phyloP scores from a whole-genome alignment of 2,113 vertebrate species.

The Gorsachius goisagi region DNA sequence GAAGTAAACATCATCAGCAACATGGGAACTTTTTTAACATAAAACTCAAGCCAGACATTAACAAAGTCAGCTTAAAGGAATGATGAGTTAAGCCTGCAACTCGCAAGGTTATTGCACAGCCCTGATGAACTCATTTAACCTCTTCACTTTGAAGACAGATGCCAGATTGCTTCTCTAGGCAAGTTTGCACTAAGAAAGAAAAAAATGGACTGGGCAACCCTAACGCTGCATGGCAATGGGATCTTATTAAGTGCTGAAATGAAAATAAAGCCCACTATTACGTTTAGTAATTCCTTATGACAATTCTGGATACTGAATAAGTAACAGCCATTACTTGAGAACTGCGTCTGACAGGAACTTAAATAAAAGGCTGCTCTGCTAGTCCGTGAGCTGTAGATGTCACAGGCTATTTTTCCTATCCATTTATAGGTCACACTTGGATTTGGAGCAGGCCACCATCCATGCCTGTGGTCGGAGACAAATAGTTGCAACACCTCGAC shows the following conservation, averaged over 20 bases:
- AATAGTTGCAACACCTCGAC: conserved; percentile 13
- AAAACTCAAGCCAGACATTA: neutral
- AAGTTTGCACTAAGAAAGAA: neutral
- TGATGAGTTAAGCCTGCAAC: neutral
- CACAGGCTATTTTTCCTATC: conserved; percentile 50
- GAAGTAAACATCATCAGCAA: neutral
- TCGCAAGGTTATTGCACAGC: neutral
- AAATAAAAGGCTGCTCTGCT: neutral
- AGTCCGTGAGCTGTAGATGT: neutral
- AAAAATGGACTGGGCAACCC: neutral
- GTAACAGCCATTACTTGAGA: neutral
- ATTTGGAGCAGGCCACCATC: conserved; percentile 13
- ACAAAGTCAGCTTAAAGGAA: neutral
- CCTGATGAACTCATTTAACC: neutral
- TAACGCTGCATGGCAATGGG: rapidly evolving
- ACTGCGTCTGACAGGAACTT: neutral
- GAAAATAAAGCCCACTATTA: neutral
- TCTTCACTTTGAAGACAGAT: neutral
- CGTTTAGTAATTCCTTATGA: neutral
- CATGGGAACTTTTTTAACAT: rapidly evolving
- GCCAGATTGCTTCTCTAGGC: neutral
- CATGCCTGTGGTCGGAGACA: neutral
- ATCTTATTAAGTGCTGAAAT: neutral
- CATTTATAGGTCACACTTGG: conserved; percentile 55
- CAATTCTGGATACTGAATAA: neutral